Evolutionary conservation across 2,113 vertebrate genomes (phyloP), one percentile per base, ranked within the genome.

Genomic region (Malurus alboscapulatus): DNA sequence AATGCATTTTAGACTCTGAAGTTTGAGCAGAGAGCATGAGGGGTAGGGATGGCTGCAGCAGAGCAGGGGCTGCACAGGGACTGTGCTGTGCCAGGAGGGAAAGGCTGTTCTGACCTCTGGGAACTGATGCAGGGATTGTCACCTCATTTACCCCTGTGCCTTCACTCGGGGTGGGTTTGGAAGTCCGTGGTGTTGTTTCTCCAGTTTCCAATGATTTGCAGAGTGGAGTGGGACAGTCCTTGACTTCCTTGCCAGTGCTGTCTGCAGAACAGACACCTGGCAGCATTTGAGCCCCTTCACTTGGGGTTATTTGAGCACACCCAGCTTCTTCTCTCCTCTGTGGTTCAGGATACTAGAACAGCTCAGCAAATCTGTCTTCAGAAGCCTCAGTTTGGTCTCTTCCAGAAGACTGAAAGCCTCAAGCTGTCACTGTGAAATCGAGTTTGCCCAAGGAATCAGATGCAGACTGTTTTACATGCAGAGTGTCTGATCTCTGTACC

Each of bases 181-280:
- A 54, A 38, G 9, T 10, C n/a, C 1, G 0, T 1, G 0, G 19
- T 36, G 47, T 75, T 44, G 11, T 82, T 63, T 65, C 54, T 84
- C 27, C 5, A 3, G 0, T 82, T 67, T 45, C 30, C 53, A 74
- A 0, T 66, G 44, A 45, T 65, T 47, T 92, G 26, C 24, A 22
- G 73, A 12, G 1, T 14, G 45, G 27, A 75, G 55, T 19, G 42
- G 81, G 66, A 82, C 17, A 18, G 21, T 36, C 29, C 38, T 58
- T 66, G 71, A 45, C 34, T 79, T 58, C 21, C 3, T 5, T 32
- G 82, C 69, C 57, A 74, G 38, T 12, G 0, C 29, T 66, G 29
- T 15, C 40, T 62, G 48, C 38, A 24, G 7, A 34, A 10, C 34
- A 21, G 30, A 16, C 17, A 10, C 58, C 79, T 62, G 62, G 17